Base-by-base conservation (phyloP, 2,888 invertebrate species). In the Beris chalybata region DNA sequence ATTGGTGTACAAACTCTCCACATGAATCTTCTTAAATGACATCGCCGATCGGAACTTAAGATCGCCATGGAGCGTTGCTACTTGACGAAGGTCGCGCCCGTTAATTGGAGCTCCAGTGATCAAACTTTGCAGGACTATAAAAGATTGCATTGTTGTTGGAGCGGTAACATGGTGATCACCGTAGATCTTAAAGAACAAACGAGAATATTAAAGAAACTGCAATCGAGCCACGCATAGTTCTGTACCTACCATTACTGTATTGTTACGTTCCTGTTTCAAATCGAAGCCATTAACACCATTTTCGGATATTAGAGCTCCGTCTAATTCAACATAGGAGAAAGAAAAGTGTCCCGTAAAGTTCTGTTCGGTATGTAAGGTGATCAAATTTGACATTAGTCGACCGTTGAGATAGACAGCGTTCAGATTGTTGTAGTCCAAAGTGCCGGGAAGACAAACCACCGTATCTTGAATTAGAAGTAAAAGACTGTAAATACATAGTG, bases 201-300 rank as follows among this genome's bases (percentile, higher is more conserved):
- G 6, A 44, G 38, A 52, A 31, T 12, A 32, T 12, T 31, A 5
- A 29, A 50, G 13, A 32, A 31, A 50, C 7, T 50, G 53, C 3
- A 63, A 32, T 6, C 11, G 47, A 2, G 31, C 56, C 9, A 15
- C 9, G 5, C 9, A 11, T 13, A 48, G n/a, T 13, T n/a, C 6
- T 48, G 22, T 57, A 74, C 76, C 76, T 77, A 85, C 86, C 84
- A 83, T 79, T 11, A 86, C 74, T 0, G 86, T 84, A 67, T 84
- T 84, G 15, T 75, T 67, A 65, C 78, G 81, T 72, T 85, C 84
- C 45, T 78, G 68, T 3, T 74, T 67, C 15, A 87, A 74, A 70
- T 82, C 74, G 1, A 78, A 69, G 0, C 75, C 79, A 72, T 86
- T 87, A 0, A 83, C 72, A 0, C 45, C 70, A 1, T 79, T 80